Percentiles rank a stretch among this genome's conserved stretches.
These are phyloP conservation scores for Uloborus plumipes DNA, from an alignment of 2,888 invertebrate species.

Conservation along the genomic window DNA sequence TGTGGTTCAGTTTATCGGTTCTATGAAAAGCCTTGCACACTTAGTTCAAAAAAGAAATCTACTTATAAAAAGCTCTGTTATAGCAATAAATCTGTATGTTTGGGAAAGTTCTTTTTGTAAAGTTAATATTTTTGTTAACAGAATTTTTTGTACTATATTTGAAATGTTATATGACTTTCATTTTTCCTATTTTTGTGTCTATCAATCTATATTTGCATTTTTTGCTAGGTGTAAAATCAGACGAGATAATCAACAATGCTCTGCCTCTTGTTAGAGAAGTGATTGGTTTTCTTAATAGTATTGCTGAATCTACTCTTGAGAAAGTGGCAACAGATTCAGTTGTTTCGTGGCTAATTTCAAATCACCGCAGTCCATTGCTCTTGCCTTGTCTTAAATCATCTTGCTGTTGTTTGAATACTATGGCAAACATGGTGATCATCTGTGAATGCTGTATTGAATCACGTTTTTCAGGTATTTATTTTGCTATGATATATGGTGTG, in stretches of 20 bases:
- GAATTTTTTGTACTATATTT: no score
- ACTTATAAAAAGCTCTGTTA: no score
- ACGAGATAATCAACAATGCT: constrained; percentile 33
- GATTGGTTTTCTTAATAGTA: constrained; percentile 29
- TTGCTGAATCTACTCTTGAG: constrained; percentile 22
- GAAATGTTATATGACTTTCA: no score
- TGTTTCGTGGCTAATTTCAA: constrained; percentile 20
- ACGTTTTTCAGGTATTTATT: constrained; percentile 36
- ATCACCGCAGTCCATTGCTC: constrained; percentile 28
- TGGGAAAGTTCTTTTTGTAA: no score
- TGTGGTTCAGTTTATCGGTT: no score
- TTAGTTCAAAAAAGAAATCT: no score
- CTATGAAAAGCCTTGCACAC: no score
- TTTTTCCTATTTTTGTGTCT: no score
- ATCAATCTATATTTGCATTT: neutral
- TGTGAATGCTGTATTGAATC: constrained; percentile 43
- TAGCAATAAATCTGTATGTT: no score
- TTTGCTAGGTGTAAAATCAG: constrained; percentile 20
- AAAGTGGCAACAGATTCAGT: constrained; percentile 16
- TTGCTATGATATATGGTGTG: neutral
- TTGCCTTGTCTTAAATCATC: constrained; percentile 48
- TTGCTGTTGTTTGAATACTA: constrained; percentile 27
- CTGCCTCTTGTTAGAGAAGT: constrained; percentile 42
- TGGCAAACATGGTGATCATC: constrained; percentile 21
- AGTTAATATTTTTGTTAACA: no score